These are phyloP conservation scores for Helicoverpa assulta DNA, from an alignment of 2,888 invertebrate genomes.

Conservation along the genomic window DNA sequence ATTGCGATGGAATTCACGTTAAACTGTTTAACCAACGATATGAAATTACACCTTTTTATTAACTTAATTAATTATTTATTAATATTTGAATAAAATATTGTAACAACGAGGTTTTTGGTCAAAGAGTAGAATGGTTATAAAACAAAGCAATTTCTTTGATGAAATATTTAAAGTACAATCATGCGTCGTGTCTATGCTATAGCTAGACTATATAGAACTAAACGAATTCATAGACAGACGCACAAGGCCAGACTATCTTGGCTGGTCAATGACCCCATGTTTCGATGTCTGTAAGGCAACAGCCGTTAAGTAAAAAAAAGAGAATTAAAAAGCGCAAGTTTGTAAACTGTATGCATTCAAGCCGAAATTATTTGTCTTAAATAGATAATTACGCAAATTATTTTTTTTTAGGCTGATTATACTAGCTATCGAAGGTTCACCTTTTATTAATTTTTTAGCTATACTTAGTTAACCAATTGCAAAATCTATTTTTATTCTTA, in stretches of 20 bases:
- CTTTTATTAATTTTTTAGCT: background rate
- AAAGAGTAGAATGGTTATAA: background rate
- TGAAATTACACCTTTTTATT: slow-evolving; percentile 27
- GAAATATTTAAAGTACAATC: slow-evolving; percentile 37
- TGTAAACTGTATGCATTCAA: slow-evolving; percentile 57
- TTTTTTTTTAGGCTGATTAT: slow-evolving; percentile 12
- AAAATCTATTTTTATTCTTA: too few relatives aligned
- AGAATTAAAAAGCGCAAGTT: slow-evolving; percentile 64
- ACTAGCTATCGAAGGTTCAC: background rate
- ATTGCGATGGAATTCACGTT: slow-evolving; percentile 61
- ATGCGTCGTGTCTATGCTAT: slow-evolving; percentile 31
- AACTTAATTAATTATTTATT: background rate
- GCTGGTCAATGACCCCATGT: slow-evolving; percentile 78
- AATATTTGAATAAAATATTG: background rate
- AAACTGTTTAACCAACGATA: slow-evolving; percentile 24
- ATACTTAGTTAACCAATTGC: too few relatives aligned
- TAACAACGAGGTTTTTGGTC: background rate
- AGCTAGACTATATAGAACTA: slow-evolving; percentile 55
- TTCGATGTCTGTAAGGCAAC: slow-evolving; percentile 73
- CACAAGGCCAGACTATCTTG: slow-evolving; percentile 82
- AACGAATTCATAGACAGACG: slow-evolving; percentile 73
- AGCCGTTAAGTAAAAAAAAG: slow-evolving; percentile 71
- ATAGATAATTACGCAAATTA: slow-evolving; percentile 30
- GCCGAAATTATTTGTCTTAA: slow-evolving; percentile 45
- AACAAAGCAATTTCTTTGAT: slow-evolving; percentile 10